These are phyloP conservation scores for Epinotia bilunana DNA, from an alignment of 2,888 invertebrate genomes.

Conservation along the genomic window DNA sequence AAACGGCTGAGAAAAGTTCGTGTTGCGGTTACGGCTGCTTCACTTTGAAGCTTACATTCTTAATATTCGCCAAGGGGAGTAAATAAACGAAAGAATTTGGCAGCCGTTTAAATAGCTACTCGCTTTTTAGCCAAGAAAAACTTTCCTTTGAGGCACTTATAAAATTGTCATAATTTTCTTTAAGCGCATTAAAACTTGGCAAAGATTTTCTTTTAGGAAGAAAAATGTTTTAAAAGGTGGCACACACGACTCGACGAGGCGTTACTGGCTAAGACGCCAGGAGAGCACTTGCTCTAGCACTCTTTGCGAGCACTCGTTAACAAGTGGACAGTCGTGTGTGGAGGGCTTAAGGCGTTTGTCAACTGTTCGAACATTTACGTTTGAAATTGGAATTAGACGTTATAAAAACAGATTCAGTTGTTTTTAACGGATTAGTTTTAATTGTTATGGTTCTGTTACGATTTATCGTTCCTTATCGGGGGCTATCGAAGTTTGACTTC, in stretches of 20 bases:
- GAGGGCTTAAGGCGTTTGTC: slow-evolving; percentile 46
- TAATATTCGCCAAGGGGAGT: slow-evolving; percentile 37
- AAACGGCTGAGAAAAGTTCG: slow-evolving; percentile 41
- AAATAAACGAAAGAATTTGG: slow-evolving; percentile 42
- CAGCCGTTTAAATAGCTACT: slow-evolving; percentile 29
- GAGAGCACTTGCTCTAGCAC: slow-evolving; percentile 72
- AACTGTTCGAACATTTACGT: slow-evolving; percentile 46
- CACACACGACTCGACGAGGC: slow-evolving; percentile 52
- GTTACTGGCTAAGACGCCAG: slow-evolving; percentile 68
- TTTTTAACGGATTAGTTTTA: slow-evolving; percentile 32
- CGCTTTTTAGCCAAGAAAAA: slow-evolving; percentile 24
- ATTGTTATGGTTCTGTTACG: slow-evolving; percentile 38
- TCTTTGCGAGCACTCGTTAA: slow-evolving; percentile 67
- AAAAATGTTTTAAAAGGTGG: slow-evolving; percentile 17
- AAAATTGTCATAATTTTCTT: slow-evolving; percentile 30
- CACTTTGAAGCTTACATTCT: slow-evolving; percentile 45
- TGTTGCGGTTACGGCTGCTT: slow-evolving; percentile 44
- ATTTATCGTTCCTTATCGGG: slow-evolving; percentile 52
- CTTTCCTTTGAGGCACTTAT: slow-evolving; percentile 33
- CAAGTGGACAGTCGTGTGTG: slow-evolving; percentile 74
- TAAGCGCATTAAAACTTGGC: slow-evolving; percentile 16
- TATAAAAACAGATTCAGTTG: slow-evolving; percentile 9
- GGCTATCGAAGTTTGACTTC: slow-evolving; percentile 68
- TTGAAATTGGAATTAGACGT: slow-evolving; percentile 15
- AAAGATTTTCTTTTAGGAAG: background rate